phyloP scores from a whole-genome alignment of 1,140 invertebrate species.

The Harpegnathos saltator region DNA sequence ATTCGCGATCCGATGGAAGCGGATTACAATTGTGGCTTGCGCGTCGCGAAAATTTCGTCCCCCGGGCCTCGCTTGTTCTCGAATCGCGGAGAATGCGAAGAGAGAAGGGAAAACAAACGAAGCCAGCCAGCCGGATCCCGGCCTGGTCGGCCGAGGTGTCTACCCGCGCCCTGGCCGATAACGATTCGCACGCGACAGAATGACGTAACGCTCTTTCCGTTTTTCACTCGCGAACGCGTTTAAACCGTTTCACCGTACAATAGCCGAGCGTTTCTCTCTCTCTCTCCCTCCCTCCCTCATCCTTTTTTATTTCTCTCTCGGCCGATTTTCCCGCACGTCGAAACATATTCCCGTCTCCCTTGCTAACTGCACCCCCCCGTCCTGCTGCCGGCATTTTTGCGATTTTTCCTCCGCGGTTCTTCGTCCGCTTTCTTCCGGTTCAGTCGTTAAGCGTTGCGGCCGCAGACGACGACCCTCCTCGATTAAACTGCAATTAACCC shows the following conservation, averaged over 20 bases:
- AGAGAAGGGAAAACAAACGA: conserved; percentile 5
- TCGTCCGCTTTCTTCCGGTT: no score
- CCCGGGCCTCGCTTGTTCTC: conserved; percentile 14
- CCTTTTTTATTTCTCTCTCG: no score
- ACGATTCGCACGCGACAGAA: conserved; percentile 40
- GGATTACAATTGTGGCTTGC: conserved; percentile 41
- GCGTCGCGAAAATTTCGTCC: conserved; percentile 10
- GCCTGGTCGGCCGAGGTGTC: conserved; percentile 1
- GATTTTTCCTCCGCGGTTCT: no score
- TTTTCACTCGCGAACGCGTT: conserved; percentile 42
- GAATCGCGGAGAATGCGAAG: not conserved
- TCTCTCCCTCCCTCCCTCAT: not conserved
- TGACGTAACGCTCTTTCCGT: conserved; percentile 45
- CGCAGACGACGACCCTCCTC: no score
- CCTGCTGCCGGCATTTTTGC: no score
- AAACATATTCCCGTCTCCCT: not conserved
- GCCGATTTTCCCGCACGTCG: not conserved
- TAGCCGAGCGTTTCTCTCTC: conserved; percentile 1
- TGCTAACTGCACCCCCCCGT: not conserved
- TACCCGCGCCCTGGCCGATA: not conserved
- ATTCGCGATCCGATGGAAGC: conserved; percentile 33
- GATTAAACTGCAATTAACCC: no score
- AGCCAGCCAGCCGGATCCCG: no score
- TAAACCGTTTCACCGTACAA: conserved; percentile 33
- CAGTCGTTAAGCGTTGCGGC: no score